Percentiles rank a stretch among this genome's conserved stretches.
Evolutionary conservation across 2,113 vertebrate genomes (phyloP).

Genomic region (Cepphus grylle): DNA sequence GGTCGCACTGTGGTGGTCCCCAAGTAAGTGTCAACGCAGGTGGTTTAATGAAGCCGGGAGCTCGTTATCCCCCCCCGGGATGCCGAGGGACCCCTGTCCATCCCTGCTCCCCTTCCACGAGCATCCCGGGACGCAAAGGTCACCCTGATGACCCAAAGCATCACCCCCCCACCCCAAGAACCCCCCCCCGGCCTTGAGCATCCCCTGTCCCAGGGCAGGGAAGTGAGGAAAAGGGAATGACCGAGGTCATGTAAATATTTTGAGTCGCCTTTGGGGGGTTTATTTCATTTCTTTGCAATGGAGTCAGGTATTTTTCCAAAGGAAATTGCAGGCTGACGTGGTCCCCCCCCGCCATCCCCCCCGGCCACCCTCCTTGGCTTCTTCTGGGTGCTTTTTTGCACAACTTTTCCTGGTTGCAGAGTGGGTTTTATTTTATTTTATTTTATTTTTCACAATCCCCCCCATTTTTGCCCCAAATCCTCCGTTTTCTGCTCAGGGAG

Average conservation of each 20-base stretch:
- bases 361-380: fast-evolving
- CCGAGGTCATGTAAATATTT: background rate
- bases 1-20: fast-evolving
- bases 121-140: background rate
- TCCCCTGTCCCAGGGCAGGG: background rate
- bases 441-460: fast-evolving
- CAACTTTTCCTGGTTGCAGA: background rate
- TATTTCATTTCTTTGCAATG: background rate
- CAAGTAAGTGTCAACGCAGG: background rate
- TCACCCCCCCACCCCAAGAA: too few relatives aligned
- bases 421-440: too few relatives aligned
- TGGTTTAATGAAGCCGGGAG: background rate
- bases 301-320: conserved; percentile 31
- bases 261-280: fast-evolving
- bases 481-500: background rate
- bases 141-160: background rate
- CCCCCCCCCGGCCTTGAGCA: background rate
- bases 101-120: fast-evolving
- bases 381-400: background rate
- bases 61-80: fast-evolving
- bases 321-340: background rate
- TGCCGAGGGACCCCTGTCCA: fast-evolving
- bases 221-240: background rate
- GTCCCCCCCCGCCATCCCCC: too few relatives aligned
- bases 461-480: background rate